A percentile compares a stretch with the other conserved stretches of the same genome.
Evolutionary conservation across 2,888 invertebrate species (phyloP).

Genomic region (Homarus gammarus): DNA sequence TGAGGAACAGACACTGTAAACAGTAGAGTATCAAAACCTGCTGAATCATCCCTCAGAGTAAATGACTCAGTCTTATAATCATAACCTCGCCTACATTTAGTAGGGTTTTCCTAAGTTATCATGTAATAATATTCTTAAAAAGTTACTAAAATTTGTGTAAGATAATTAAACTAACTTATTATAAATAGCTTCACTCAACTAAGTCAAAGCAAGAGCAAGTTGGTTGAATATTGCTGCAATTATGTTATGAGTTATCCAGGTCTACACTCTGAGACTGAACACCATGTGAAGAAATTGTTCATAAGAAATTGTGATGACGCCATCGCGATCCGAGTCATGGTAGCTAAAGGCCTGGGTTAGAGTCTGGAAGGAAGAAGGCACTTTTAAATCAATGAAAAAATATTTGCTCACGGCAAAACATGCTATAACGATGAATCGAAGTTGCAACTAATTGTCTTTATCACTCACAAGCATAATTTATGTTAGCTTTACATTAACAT

Average conservation of each 20-base stretch:
- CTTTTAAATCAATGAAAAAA: background rate
- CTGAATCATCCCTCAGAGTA: too few species aligned
- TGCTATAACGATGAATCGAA: too few species aligned
- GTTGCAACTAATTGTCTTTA: too few species aligned
- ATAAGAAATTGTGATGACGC: constrained; percentile 96
- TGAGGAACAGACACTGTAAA: too few species aligned
- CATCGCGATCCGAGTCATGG: constrained; percentile 94
- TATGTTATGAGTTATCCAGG: background rate
- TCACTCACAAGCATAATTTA: too few species aligned
- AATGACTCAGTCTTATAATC: too few species aligned
- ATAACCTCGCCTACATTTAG: background rate
- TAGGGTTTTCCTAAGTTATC: background rate
- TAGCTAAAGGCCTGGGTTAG: constrained; percentile 92
- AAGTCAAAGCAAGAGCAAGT: too few species aligned
- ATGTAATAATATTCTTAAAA: background rate
- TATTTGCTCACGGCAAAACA: too few species aligned
- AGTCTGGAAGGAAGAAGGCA: constrained; percentile 84
- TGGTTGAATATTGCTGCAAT: background rate
- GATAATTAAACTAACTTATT: background rate
- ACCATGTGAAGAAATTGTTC: constrained; percentile 88
- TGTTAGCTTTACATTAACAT: too few species aligned
- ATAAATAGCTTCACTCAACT: too few species aligned
- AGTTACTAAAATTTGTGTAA: background rate
- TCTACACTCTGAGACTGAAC: constrained; percentile 27
- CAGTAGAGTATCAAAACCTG: too few species aligned